phyloP scores from a whole-genome alignment of 2,797 vertebrate species.

The Micropoecilia bifurca region DNA sequence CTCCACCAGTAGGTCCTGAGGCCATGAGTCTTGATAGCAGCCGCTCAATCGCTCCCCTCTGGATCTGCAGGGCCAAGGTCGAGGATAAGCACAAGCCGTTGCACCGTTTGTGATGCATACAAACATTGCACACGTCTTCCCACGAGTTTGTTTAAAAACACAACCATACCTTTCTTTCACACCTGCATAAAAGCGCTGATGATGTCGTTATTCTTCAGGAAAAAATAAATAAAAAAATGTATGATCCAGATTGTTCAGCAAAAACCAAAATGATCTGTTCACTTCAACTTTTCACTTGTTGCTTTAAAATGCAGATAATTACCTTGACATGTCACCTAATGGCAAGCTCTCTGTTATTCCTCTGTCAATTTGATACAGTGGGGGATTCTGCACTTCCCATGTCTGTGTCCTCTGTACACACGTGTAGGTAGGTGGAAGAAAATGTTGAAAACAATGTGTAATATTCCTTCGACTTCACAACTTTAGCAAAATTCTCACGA shows the following conservation, averaged over 20 bases:
- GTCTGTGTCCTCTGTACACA: no score
- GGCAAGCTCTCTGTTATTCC: no score
- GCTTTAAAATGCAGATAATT: not conserved
- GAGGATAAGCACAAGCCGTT: slow-evolving; percentile 11
- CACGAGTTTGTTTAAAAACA: slow-evolving; percentile 11
- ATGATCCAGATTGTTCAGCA: not conserved
- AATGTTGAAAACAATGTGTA: not conserved
- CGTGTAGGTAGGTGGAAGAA: not conserved
- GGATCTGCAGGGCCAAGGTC: slow-evolving; percentile 12
- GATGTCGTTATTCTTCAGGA: not conserved
- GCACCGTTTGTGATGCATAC: slow-evolving; percentile 21
- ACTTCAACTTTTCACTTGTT: not conserved
- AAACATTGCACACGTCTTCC: slow-evolving; percentile 32
- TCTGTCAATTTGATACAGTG: no score
- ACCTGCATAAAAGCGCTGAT: not conserved
- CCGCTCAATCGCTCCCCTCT: slow-evolving; percentile 57
- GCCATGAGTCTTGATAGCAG: slow-evolving; percentile 66
- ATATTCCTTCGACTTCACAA: not conserved
- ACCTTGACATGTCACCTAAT: not conserved
- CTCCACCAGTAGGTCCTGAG: slow-evolving; percentile 70
- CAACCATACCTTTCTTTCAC: not conserved
- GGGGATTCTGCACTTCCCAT: no score
- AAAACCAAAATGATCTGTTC: not conserved
- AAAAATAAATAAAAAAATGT: not conserved
- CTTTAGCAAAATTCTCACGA: not conserved